Percentiles rank a stretch among this genome's conserved stretches.
Evolutionary conservation across 2,113 vertebrate genomes (phyloP).

Genomic region (Vulpes lagopus): DNA sequence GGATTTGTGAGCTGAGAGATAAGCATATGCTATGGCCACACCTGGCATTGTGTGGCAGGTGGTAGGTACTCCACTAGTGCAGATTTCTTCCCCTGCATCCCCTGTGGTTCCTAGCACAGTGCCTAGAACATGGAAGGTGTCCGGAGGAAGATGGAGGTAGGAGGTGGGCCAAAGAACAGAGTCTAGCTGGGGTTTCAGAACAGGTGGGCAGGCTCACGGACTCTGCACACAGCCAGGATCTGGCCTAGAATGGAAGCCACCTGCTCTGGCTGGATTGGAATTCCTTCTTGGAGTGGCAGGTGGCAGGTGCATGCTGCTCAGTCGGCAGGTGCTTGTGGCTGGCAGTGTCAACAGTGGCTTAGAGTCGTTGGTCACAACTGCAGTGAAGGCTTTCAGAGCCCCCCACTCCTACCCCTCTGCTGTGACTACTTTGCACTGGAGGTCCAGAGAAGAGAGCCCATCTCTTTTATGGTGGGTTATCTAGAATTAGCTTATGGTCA

Average conservation of each 20-base stretch:
- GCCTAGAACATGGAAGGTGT: neutral
- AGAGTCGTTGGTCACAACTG: neutral
- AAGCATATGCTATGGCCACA: neutral
- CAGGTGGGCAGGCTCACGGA: neutral
- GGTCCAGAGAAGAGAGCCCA: neutral
- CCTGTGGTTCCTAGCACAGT: neutral
- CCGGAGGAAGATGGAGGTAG: slow-evolving; percentile 47
- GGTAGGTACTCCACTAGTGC: neutral
- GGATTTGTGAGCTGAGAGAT: neutral
- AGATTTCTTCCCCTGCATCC: neutral
- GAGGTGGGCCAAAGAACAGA: neutral
- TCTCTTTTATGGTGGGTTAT: neutral
- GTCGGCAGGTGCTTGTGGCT: slow-evolving; percentile 53
- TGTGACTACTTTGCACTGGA: accelerated
- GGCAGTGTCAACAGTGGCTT: neutral
- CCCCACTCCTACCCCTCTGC: neutral
- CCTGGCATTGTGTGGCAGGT: neutral
- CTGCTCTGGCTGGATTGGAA: slow-evolving; percentile 39
- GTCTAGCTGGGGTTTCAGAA: slow-evolving; percentile 58
- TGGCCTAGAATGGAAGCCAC: slow-evolving; percentile 57
- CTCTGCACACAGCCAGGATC: slow-evolving; percentile 28
- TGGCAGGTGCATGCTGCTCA: slow-evolving; percentile 24
- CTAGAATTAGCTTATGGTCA: neutral
- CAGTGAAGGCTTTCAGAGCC: neutral
- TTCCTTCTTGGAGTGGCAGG: slow-evolving; percentile 53